Percentiles rank a stretch among this genome's conserved stretches.
These are phyloP conservation scores for Invenusta paracnida DNA, from an alignment of 2,888 invertebrate genomes.

Conservation along the genomic window DNA sequence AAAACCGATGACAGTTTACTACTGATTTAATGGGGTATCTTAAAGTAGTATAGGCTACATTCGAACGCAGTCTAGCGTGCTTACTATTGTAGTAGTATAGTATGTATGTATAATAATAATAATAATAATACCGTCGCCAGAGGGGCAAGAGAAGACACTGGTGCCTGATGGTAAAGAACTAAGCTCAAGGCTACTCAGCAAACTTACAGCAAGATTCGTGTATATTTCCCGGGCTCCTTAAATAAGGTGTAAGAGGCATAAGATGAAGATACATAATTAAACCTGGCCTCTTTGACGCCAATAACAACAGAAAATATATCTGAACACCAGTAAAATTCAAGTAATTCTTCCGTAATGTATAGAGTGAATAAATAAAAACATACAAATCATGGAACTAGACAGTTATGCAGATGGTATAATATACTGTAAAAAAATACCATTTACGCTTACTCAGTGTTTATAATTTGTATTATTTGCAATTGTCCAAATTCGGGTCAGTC, in stretches of 20 bases:
- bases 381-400: no score
- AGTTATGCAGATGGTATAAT: no score
- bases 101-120: not conserved
- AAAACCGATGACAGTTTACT: not conserved
- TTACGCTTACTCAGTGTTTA: no score
- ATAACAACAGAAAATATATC: no score
- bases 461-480: no score
- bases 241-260: not conserved
- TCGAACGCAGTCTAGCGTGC: conserved; percentile 11
- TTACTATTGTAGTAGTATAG: not conserved
- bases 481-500: no score
- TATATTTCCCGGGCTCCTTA: conserved; percentile 16
- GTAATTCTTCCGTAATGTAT: no score
- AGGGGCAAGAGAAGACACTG: not conserved
- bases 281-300: no score
- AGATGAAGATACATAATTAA: not conserved
- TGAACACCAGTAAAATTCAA: no score
- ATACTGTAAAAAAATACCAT: no score
- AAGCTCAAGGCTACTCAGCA: conserved; percentile 15
- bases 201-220: not conserved
- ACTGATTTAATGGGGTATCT: not conserved
- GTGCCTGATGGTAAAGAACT: not conserved
- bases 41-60: not conserved
- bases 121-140: not conserved
- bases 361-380: no score